Conservation (phyloP, 2,113 vertebrate genomes). For the Embiotoca jacksoni region DNA sequence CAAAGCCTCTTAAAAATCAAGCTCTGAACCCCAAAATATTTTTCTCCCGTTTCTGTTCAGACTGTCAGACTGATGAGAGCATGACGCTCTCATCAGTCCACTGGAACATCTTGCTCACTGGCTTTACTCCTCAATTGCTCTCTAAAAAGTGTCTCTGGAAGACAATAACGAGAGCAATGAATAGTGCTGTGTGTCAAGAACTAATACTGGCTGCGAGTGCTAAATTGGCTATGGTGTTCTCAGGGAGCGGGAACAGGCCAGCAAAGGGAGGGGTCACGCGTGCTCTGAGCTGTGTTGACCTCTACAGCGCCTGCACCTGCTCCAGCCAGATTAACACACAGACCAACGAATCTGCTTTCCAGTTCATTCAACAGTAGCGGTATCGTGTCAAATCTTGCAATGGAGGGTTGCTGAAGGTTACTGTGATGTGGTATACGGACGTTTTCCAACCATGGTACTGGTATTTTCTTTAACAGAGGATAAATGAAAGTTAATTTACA, state of each 20-base stretch:
- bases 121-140: conserved; percentile 41
- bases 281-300: conserved; percentile 60
- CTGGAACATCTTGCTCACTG: conserved; percentile 30
- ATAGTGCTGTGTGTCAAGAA: conserved; percentile 67
- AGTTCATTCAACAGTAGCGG: conserved; percentile 38
- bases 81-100: conserved; percentile 43
- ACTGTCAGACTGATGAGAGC: neutral
- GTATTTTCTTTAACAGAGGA: neutral
- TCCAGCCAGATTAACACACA: conserved; percentile 31
- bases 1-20: neutral
- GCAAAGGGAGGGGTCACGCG: conserved; percentile 34
- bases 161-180: conserved; percentile 79
- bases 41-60: neutral
- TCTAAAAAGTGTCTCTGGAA: conserved; percentile 62
- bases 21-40: conserved; percentile 4
- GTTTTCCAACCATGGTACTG: neutral
- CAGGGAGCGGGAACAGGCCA: conserved; percentile 48
- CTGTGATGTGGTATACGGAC: neutral
- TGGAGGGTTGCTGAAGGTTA: conserved; percentile 5
- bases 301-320: conserved; percentile 61
- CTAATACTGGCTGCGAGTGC: conserved; percentile 42
- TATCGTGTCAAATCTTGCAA: conserved; percentile 15
- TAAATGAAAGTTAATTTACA: neutral
- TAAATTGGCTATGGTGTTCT: conserved; percentile 72
- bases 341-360: conserved; percentile 22